phyloP scores from a whole-genome alignment of 1,140 invertebrate genomes.

The Caenorhabditis inopinata region DNA sequence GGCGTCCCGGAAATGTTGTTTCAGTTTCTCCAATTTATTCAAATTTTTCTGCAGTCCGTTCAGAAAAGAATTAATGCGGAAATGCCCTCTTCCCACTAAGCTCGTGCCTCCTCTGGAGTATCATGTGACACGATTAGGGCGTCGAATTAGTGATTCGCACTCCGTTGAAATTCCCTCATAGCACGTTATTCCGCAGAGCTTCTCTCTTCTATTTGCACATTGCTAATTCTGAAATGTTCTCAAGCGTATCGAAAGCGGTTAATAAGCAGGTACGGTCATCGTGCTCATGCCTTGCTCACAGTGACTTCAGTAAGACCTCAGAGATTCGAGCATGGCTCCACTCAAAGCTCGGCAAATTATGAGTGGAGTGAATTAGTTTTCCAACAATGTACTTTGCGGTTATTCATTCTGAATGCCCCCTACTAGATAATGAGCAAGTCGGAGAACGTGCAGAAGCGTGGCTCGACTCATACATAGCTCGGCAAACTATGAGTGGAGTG shows the following conservation, averaged over 20 bases:
- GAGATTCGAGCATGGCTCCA: too few relatives aligned
- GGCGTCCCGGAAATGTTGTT: background rate
- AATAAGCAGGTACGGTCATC: background rate
- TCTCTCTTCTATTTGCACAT: background rate
- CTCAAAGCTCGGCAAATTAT: too few relatives aligned
- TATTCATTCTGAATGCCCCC: too few relatives aligned
- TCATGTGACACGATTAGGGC: constrained; percentile 1
- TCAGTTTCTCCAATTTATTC: background rate
- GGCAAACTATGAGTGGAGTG: too few relatives aligned
- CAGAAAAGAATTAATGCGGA: background rate
- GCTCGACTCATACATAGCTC: too few relatives aligned
- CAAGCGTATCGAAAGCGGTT: background rate
- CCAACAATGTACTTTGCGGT: too few relatives aligned
- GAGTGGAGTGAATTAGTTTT: too few relatives aligned
- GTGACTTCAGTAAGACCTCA: too few relatives aligned
- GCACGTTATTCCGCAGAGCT: background rate
- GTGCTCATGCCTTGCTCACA: too few relatives aligned
- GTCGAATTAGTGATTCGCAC: background rate
- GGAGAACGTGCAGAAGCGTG: too few relatives aligned
- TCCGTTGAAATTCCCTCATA: background rate
- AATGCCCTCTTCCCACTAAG: background rate
- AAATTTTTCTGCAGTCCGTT: too few relatives aligned
- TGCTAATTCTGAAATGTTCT: background rate
- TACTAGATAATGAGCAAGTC: too few relatives aligned
- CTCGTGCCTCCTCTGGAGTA: background rate